Evolutionary conservation across 2,888 invertebrate genomes (phyloP).

Genomic region (Trachelus iudaicus): DNA sequence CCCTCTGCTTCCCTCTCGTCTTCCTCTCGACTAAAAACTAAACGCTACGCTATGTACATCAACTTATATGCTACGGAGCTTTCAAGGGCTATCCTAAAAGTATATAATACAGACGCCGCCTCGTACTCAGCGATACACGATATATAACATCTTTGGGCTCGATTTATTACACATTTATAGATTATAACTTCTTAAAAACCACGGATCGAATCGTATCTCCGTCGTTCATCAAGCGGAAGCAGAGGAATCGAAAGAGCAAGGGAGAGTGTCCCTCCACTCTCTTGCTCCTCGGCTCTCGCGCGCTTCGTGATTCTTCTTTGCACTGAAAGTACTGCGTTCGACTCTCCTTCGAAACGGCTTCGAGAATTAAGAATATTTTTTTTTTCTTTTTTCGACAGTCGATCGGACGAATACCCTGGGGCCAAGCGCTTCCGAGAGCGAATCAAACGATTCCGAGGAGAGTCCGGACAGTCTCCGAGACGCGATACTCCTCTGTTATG

Average conservation of each 20-base stretch:
- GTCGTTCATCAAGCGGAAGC: neutral
- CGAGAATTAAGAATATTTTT: neutral
- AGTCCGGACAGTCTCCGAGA: neutral
- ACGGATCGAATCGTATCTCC: neutral
- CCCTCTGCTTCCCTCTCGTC: neutral
- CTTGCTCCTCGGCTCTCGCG: neutral
- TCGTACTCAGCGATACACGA: conserved; percentile 52
- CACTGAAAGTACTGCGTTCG: neutral
- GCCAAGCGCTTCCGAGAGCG: neutral
- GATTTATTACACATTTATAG: conserved; percentile 65
- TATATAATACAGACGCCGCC: conserved; percentile 62
- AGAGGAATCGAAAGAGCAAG: neutral
- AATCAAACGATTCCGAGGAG: neutral
- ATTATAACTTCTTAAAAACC: conserved; percentile 27
- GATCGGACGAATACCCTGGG: neutral
- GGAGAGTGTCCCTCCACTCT: neutral
- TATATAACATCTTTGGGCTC: conserved; percentile 66
- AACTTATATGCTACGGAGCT: conserved; percentile 55
- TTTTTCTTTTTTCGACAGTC: neutral
- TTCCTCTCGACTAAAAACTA: conserved; percentile 24
- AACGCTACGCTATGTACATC: conserved; percentile 60
- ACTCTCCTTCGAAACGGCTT: neutral
- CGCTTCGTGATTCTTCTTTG: neutral
- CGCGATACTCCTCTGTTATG: neutral
- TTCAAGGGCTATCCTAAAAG: conserved; percentile 57